Evolutionary conservation across 2,797 vertebrate genomes (phyloP), one percentile per base, ranked within the genome.

Genomic region (Darevskia nairensis): DNA sequence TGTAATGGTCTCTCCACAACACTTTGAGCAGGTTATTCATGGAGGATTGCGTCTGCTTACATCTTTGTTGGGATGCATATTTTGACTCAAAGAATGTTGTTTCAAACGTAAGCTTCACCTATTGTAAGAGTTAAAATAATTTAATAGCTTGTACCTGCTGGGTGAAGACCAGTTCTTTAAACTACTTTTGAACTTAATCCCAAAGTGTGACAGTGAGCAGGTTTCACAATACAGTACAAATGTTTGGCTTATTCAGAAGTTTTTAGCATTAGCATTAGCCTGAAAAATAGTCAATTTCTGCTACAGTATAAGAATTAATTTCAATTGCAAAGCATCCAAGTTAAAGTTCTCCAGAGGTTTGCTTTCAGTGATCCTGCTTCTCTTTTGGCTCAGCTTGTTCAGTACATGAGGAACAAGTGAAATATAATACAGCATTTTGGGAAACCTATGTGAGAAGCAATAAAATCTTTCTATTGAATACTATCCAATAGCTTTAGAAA

Each of bases 71-170:
- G 86, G 90, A 21, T 46, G 90, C 44, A 91, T 89, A 94, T 82
- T 94, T 94, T 68, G 93, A 88, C 81, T 96, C 93, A 35, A 96
- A 95, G 32, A 95, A 83, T 1, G 95, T 95, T 0, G 98, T 98
- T 96, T 99, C 98, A 95, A 99, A 94, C 59, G 98, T 99, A 91
- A 99, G 96, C 95, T 98, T 98, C 94, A 99, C 98, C 99, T 99
- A 93, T 91, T 72, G 85, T 90, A 79, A 92, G 7, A 94, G 90
- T 89, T 39, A 87, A 87, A 90, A n/a, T 75, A 55, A 44, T 78
- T 80, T 71, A 84, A 72, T 21, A 27, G 64, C 25, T 11, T 68
- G 17, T 64, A 76, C 7, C 4, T 4, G n/a, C 23, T 61, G 13
- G 8, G 4, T 23, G 11, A 77, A 32, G 59, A 32, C 59, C 5